phyloP scores from a whole-genome alignment of 2,888 invertebrate species.

The Pycnomerus fuliginosus region DNA sequence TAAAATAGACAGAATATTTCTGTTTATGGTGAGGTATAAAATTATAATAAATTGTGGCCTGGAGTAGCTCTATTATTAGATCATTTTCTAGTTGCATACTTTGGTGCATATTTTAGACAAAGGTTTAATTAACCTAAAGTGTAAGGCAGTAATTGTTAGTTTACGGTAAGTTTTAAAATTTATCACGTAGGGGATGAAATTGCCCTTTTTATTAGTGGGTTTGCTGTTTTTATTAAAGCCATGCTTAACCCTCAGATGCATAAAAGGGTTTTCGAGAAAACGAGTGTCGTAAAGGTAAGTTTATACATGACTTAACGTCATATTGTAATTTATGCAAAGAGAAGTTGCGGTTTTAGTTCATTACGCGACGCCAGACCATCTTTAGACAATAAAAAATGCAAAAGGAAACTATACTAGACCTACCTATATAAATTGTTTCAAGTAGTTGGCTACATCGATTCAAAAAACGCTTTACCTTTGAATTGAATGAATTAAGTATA shows the following conservation, averaged over 20 bases:
- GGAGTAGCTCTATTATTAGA: too few relatives aligned
- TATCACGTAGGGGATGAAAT: constrained; percentile 1
- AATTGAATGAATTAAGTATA: constrained; percentile 17
- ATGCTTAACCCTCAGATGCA: constrained; percentile 5
- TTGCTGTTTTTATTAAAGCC: constrained; percentile 7
- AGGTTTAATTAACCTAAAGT: too few relatives aligned
- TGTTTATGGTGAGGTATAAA: too few relatives aligned
- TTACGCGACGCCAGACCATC: constrained; percentile 9
- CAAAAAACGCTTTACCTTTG: constrained; percentile 1
- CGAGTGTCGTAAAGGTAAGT: constrained; percentile 11
- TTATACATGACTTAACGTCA: constrained; percentile 11
- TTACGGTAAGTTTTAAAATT: too few relatives aligned
- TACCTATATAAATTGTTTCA: constrained; percentile 10
- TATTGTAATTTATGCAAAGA: constrained; percentile 13
- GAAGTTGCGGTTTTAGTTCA: constrained; percentile 11
- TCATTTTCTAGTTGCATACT: too few relatives aligned
- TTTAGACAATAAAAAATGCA: too few relatives aligned
- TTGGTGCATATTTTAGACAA: too few relatives aligned
- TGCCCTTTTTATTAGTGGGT: constrained; percentile 5
- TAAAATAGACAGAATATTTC: too few relatives aligned
- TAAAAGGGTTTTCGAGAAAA: constrained; percentile 5
- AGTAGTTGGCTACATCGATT: constrained; percentile 6
- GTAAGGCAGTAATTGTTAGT: too few relatives aligned
- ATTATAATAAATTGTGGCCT: too few relatives aligned
- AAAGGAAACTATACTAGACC: too few relatives aligned